Percentiles rank a stretch among this genome's conserved stretches.
phyloP scores from a whole-genome alignment of 1,140 invertebrate species.

The Atopsyche davidsoni region DNA sequence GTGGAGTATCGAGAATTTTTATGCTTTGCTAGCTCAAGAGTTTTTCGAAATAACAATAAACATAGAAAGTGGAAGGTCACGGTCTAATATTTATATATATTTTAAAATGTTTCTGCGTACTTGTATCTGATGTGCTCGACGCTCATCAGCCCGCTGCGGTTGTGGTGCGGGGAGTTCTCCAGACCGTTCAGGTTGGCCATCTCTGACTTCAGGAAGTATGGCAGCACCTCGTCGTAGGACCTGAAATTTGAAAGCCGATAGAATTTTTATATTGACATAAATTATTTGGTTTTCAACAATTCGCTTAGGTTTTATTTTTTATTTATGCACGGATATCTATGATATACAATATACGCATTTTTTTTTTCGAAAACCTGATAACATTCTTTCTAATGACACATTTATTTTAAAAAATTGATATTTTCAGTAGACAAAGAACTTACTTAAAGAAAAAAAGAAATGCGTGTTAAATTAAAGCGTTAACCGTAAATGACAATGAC shows the following conservation, averaged over 20 bases:
- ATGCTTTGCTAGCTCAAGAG: too few relatives aligned
- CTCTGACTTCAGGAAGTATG: conserved; percentile 54
- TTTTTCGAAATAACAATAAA: too few relatives aligned
- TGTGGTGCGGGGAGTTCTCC: conserved; percentile 50
- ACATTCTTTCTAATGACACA: too few relatives aligned
- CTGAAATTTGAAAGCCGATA: conserved; percentile 33
- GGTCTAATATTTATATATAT: not conserved
- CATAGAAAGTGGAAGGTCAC: conserved; percentile 1
- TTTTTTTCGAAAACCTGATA: too few relatives aligned
- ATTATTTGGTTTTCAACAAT: not conserved
- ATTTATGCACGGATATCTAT: not conserved
- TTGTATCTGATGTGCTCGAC: conserved; percentile 51
- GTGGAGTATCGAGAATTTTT: too few relatives aligned
- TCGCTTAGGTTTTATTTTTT: not conserved
- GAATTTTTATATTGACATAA: not conserved
- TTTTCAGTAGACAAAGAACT: too few relatives aligned
- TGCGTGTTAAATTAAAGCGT: too few relatives aligned
- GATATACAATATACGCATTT: too few relatives aligned
- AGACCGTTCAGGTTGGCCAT: conserved; percentile 43
- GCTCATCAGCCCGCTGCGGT: conserved; percentile 46
- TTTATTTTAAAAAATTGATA: too few relatives aligned
- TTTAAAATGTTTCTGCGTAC: conserved; percentile 26
- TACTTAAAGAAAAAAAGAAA: too few relatives aligned
- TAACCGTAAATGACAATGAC: too few relatives aligned
- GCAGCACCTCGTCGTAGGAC: conserved; percentile 62